A percentile compares a stretch with the other conserved stretches of the same genome.
Evolutionary conservation across 2,888 invertebrate species (phyloP).

Genomic region (Coenonympha arcania): DNA sequence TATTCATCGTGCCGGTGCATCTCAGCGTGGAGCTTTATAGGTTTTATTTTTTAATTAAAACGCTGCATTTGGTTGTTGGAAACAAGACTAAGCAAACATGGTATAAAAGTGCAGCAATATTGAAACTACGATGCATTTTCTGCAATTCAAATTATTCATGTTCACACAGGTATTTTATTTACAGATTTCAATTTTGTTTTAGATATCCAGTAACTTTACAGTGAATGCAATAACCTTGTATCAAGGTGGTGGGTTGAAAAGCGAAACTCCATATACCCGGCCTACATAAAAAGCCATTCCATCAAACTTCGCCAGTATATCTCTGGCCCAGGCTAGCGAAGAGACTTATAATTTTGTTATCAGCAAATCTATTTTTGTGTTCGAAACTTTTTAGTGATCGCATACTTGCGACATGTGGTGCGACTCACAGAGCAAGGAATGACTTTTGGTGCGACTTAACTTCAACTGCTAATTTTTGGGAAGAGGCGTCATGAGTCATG

Average conservation of each 20-base stretch:
- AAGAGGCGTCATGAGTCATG: too few species aligned
- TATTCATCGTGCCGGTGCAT: slow-evolving; percentile 14
- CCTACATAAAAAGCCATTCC: slow-evolving; percentile 7
- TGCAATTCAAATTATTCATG: not conserved
- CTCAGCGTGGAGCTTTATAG: slow-evolving; percentile 4
- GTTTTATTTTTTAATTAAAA: slow-evolving; percentile 13
- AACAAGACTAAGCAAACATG: not conserved
- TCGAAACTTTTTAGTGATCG: slow-evolving; percentile 26
- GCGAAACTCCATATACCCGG: too few species aligned
- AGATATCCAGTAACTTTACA: too few species aligned
- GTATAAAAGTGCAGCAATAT: not conserved
- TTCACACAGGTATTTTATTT: not conserved
- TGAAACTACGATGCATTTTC: not conserved
- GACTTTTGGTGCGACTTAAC: not conserved
- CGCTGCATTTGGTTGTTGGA: slow-evolving; percentile 1
- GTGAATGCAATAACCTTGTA: too few species aligned
- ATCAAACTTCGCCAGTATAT: slow-evolving; percentile 16
- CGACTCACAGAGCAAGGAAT: too few species aligned
- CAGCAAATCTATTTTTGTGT: slow-evolving; percentile 45
- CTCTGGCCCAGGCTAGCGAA: slow-evolving; percentile 21
- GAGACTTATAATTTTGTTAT: slow-evolving; percentile 54
- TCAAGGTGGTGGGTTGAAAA: too few species aligned
- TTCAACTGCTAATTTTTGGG: too few species aligned
- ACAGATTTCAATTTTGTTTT: too few species aligned
- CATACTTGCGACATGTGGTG: not conserved